Evolutionary conservation across 2,888 invertebrate genomes (phyloP), one percentile per base, ranked within the genome.

Genomic region (Leptopilina myrica): DNA sequence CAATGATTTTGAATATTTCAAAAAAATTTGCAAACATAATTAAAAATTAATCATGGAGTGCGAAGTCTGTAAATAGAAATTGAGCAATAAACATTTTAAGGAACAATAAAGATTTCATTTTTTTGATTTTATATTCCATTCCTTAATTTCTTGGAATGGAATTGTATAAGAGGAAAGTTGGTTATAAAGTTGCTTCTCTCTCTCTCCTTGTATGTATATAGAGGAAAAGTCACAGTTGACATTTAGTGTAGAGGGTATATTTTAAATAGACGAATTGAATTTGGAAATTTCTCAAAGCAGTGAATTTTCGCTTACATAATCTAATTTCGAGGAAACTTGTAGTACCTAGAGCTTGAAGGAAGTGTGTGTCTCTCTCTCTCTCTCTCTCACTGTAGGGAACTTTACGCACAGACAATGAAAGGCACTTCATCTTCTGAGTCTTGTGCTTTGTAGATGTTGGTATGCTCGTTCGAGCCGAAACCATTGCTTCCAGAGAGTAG

Each of bases 401-500:
- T n/a, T 73, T 73, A 73, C 40, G 56, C 73, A 73, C 56, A 73
- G 56, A 73, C 56, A 73, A 73, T 73, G 33, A 56, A 43, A 53
- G 53, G 73, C n/a, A 56, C n/a, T 73, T 73, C 8, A 33, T 73
- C 73, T 73, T 73, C 73, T 64, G 26, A 26, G 26, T 56, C 73
- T 73, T 53, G 56, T 73, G 56, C 56, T 53, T 73, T 73, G 73
- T 49, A 73, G 73, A 73, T 53, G 73, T 69, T 69, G 69, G 69
- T 20, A 69, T 53, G 49, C 20, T 69, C 46, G 62, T 14, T 69
- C 14, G 69, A 69, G 26, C 49, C 53, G 26, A 53, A 69, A 49
- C 69, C 69, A 73, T 73, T 56, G 33, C 73, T 73, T 33, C 56
- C 33, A 56, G 14, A 11, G 69, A 33, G 49, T 49, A 26, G 20